Percentiles rank a stretch among this genome's conserved stretches.
Conservation (phyloP, 1,140 invertebrate species). For the Sipha flava region DNA sequence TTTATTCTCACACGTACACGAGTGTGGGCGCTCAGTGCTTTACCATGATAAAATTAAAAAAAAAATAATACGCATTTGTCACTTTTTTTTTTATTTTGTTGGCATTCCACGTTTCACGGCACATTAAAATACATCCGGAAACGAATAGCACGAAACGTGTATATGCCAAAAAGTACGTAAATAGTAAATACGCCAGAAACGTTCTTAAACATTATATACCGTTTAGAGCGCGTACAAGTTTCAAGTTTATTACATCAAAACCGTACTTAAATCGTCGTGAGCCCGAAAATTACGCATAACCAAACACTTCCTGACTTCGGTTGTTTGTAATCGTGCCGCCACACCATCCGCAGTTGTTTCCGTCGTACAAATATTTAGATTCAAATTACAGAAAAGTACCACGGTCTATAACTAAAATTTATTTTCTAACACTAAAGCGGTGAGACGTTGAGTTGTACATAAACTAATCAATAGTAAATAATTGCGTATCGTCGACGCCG, state of each 20-base stretch:
- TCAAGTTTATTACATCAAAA: neutral
- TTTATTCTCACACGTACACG: no score
- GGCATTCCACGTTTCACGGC: neutral
- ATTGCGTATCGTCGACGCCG: no score
- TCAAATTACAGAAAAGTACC: neutral
- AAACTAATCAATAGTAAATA: neutral
- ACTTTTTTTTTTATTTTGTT: neutral
- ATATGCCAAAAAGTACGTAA: conserved; percentile 8
- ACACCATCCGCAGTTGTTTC: neutral
- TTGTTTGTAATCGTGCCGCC: neutral
- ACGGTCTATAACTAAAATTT: neutral
- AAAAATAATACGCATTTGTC: neutral
- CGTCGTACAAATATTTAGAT: neutral
- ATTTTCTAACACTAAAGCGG: neutral
- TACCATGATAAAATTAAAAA: neutral
- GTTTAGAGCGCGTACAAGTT: neutral
- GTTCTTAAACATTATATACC: neutral
- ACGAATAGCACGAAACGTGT: neutral
- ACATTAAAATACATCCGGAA: conserved; percentile 18
- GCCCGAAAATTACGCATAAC: conserved; percentile 6
- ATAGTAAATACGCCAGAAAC: neutral
- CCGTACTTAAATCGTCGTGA: neutral
- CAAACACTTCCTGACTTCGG: neutral
- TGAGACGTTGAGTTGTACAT: neutral
- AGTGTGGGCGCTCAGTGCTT: no score